These are phyloP conservation scores for Ophraella communa DNA, from an alignment of 2,888 invertebrate species.

Conservation along the genomic window DNA sequence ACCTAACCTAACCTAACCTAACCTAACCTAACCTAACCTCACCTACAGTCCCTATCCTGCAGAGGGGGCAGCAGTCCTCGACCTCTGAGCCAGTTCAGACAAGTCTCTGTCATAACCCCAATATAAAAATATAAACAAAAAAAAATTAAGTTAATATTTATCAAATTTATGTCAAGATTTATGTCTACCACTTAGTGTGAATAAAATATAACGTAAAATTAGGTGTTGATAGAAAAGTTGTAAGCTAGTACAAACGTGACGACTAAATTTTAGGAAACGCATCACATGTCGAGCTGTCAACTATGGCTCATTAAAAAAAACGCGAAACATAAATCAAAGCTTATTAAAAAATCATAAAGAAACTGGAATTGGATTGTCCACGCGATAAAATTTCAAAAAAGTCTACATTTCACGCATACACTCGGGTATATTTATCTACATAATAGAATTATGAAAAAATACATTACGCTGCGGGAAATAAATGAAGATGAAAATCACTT, in stretches of 20 bases:
- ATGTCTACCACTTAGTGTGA: no score
- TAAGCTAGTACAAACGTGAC: slow-evolving; percentile 8
- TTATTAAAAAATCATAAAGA: slow-evolving; percentile 23
- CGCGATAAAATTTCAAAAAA: slow-evolving; percentile 13
- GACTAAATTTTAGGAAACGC: slow-evolving; percentile 12
- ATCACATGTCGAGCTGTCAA: slow-evolving; percentile 24
- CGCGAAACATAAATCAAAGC: slow-evolving; percentile 18
- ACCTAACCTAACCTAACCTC: no score
- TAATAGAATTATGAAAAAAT: background rate
- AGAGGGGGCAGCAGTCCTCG: no score
- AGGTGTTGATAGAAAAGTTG: slow-evolving; percentile 3
- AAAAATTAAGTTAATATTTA: no score
- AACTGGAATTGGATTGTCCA: slow-evolving; percentile 15
- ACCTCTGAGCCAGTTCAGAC: no score
- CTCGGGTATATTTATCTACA: background rate
- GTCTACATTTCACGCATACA: background rate
- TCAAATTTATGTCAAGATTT: no score
- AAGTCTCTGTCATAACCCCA: no score
- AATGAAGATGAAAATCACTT: background rate
- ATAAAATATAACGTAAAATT: no score
- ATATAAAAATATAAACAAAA: no score
- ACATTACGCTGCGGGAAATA: background rate
- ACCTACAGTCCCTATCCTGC: no score
- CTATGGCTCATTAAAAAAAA: slow-evolving; percentile 5
- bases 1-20: no score